Conservation (phyloP, 2,113 vertebrate genomes). For the Tachuris rubrigastra region DNA sequence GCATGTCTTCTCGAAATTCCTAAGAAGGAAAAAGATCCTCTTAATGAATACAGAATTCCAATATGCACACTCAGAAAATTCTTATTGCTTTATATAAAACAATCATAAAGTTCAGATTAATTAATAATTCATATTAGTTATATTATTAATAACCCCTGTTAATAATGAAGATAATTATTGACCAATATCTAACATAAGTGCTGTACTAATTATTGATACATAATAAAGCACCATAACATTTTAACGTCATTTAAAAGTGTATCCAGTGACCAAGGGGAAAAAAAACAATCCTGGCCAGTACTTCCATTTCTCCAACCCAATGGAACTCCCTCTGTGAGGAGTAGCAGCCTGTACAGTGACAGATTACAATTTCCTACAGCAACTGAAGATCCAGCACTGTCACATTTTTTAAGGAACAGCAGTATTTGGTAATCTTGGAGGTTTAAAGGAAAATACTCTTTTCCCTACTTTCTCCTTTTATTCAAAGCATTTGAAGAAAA, state of each 20-base stretch:
- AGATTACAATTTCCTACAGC: background rate
- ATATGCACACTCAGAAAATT: background rate
- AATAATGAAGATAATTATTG: background rate
- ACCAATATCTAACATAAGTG: background rate
- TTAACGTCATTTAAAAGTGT: background rate
- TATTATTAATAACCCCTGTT: background rate
- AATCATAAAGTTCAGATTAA: background rate
- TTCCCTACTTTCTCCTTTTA: background rate
- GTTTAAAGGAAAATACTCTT: background rate
- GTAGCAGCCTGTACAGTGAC: background rate
- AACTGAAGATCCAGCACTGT: background rate
- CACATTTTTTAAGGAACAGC: background rate
- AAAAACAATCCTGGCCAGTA: background rate
- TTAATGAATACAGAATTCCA: background rate
- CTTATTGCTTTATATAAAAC: background rate
- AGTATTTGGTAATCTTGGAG: background rate
- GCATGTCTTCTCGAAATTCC: slow-evolving; percentile 94
- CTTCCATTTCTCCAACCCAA: background rate
- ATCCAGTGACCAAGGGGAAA: background rate
- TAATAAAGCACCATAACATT: background rate
- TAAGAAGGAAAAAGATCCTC: slow-evolving; percentile 60
- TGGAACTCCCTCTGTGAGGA: background rate
- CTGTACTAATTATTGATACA: background rate
- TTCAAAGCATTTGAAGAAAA: background rate
- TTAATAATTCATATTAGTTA: background rate